Percentiles rank a stretch among this genome's conserved stretches.
Conservation (phyloP, 1,140 invertebrate species). For the Zaprionus africanus region DNA sequence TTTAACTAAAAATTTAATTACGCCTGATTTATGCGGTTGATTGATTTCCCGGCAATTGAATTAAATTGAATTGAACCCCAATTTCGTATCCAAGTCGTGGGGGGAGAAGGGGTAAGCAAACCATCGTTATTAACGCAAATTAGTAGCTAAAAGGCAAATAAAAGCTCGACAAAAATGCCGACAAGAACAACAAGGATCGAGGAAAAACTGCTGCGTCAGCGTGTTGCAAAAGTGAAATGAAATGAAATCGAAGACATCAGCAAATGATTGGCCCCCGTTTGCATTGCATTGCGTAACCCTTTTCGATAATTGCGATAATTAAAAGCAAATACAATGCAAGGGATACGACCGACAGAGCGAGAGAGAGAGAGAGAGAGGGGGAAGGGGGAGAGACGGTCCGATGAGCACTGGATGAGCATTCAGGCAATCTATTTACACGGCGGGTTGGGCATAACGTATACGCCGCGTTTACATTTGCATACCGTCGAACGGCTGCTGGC, state of each 20-base stretch:
- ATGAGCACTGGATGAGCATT: slow-evolving; percentile 51
- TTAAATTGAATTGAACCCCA: slow-evolving; percentile 39
- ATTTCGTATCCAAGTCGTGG: background rate
- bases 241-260: slow-evolving; percentile 76
- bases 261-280: slow-evolving; percentile 64
- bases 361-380: background rate
- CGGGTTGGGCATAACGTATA: slow-evolving; percentile 59
- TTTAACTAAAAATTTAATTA: slow-evolving; percentile 73
- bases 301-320: slow-evolving; percentile 82
- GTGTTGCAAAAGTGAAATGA: slow-evolving; percentile 42
- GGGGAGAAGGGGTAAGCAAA: slow-evolving; percentile 15
- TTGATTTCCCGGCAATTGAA: slow-evolving; percentile 51
- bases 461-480: slow-evolving; percentile 75
- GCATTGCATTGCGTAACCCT: slow-evolving; percentile 70
- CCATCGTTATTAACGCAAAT: slow-evolving; percentile 50
- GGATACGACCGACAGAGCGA: slow-evolving; percentile 45
- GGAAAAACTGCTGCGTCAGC: slow-evolving; percentile 63
- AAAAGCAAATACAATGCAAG: slow-evolving; percentile 79
- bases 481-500: slow-evolving; percentile 20
- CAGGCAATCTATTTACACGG: slow-evolving; percentile 62
- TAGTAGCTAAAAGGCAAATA: slow-evolving; percentile 51
- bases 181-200: slow-evolving; percentile 33
- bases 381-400: background rate
- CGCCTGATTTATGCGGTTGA: slow-evolving; percentile 53
- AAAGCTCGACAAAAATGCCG: slow-evolving; percentile 39